Percentiles rank a stretch among this genome's conserved stretches.
phyloP scores from a whole-genome alignment of 1,140 invertebrate species.

The Drosophila tsacasi region DNA sequence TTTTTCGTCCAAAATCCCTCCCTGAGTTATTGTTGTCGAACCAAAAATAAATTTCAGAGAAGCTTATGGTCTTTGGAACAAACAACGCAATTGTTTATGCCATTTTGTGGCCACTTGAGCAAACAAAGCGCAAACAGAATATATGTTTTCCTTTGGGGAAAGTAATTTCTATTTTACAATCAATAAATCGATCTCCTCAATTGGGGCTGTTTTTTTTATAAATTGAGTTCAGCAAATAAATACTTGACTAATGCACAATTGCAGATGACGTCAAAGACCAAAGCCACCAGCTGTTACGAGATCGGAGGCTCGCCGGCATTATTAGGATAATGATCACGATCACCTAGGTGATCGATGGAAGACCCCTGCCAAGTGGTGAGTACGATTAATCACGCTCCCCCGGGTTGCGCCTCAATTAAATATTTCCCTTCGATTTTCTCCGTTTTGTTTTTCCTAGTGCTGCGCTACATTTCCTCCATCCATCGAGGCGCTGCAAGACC shows the following conservation, averaged over 20 bases:
- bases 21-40: conserved; percentile 23
- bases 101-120: conserved; percentile 44
- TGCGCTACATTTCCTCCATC: conserved; percentile 20
- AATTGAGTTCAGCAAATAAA: conserved; percentile 3
- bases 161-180: conserved; percentile 27
- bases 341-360: conserved; percentile 28
- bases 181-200: conserved; percentile 11
- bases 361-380: conserved; percentile 54
- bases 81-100: conserved; percentile 59
- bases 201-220: conserved; percentile 6
- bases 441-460: conserved; percentile 44
- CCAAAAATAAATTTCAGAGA: conserved; percentile 55
- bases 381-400: conserved; percentile 39
- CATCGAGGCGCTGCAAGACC: conserved; percentile 17
- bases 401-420: conserved; percentile 20
- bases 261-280: conserved; percentile 74
- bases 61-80: conserved; percentile 33
- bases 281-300: conserved; percentile 48
- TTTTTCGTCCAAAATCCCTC: conserved; percentile 31
- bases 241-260: conserved; percentile 23
- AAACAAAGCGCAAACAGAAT: conserved; percentile 24
- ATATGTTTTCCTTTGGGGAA: conserved; percentile 5
- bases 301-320: conserved; percentile 32
- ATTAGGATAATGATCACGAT: conserved; percentile 21
- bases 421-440: conserved; percentile 10